A percentile compares a stretch with the other conserved stretches of the same genome.
Conservation (phyloP, 2,797 vertebrate genomes). For the Gymnopithys bicolor region DNA sequence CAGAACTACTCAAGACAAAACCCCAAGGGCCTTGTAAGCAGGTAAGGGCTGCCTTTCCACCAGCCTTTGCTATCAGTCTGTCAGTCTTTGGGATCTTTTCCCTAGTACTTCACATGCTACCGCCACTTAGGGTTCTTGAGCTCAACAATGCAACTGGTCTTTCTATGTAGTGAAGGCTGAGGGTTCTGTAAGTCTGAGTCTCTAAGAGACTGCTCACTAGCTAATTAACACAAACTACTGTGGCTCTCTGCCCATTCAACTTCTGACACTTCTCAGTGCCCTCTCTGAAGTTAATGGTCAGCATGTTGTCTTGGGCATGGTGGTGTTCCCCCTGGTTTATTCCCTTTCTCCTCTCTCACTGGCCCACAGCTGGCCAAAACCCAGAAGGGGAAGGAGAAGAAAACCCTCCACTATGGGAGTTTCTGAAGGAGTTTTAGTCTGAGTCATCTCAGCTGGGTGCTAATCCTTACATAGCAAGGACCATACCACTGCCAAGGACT, state of each 20-base stretch:
- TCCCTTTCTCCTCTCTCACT: not conserved
- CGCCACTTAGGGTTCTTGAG: not conserved
- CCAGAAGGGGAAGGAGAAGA: not conserved
- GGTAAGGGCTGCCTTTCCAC: not conserved
- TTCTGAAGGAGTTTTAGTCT: not conserved
- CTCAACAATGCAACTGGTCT: not conserved
- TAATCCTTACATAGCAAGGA: not conserved
- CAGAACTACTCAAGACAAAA: not conserved
- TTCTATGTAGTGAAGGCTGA: not conserved
- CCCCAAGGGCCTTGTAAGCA: not conserved
- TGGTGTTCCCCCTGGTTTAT: not conserved
- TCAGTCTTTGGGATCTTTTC: not conserved
- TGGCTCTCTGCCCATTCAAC: rapidly evolving
- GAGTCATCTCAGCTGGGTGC: not conserved
- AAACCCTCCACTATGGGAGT: not conserved
- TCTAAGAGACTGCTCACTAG: not conserved
- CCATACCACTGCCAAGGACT: not conserved
- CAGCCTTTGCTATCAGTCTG: not conserved
- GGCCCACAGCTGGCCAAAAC: not conserved
- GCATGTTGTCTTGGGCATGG: rapidly evolving
- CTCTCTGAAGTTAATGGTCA: not conserved
- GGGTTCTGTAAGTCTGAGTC: not conserved
- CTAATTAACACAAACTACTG: not conserved
- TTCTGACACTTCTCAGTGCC: not conserved
- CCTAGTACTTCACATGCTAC: not conserved